Evolutionary conservation across 1,140 invertebrate species (phyloP), one percentile per base, ranked within the genome.

Genomic region (Neuroterus valhalla): DNA sequence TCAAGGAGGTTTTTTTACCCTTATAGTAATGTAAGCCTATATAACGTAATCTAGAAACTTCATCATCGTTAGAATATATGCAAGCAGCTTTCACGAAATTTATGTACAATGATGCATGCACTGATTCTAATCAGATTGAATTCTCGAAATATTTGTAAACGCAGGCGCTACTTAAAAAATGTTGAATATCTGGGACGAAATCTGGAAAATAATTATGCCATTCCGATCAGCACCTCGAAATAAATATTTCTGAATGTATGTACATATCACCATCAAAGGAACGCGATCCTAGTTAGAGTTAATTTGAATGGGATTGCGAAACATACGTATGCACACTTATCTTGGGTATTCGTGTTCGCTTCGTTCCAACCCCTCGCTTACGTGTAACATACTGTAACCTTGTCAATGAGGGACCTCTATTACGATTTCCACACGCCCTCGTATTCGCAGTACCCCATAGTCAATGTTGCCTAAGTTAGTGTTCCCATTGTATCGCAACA

Each of bases 261-360:
- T 38, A 38, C 5, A 38, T 38, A 62, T 50, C 45, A 21, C 44
- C 62, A 38, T 68, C 66, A 70, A 74, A 72, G 66, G 62, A 71
- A 78, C 72, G 68, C 66, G 72, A 74, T 73, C 68, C 68, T 38
- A 42, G n/a, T n/a, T 10, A 48, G 67, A 77, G 72, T 77, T 77
- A 73, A 71, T 55, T 73, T 68, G 68, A 72, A 70, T 68, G 68
- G 66, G 73, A 81, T 83, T 79, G 78, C 69, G 81, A 81, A 78
- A 77, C 68, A 70, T 55, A 72, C 70, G 43, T 46, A 68, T 72
- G 26, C 46, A n/a, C n/a, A 23, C 50, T 69, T 19, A 19, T 52
- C n/a, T 66, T 43, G 66, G 68, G 68, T 12, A 62, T 62, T 62
- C 15, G 23, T 62, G 55, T 62, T 62, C 12, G 55, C 31, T 23